A percentile compares a stretch with the other conserved stretches of the same genome.
Conservation (phyloP, 1,140 invertebrate species). For the Steinernema khuongi region DNA sequence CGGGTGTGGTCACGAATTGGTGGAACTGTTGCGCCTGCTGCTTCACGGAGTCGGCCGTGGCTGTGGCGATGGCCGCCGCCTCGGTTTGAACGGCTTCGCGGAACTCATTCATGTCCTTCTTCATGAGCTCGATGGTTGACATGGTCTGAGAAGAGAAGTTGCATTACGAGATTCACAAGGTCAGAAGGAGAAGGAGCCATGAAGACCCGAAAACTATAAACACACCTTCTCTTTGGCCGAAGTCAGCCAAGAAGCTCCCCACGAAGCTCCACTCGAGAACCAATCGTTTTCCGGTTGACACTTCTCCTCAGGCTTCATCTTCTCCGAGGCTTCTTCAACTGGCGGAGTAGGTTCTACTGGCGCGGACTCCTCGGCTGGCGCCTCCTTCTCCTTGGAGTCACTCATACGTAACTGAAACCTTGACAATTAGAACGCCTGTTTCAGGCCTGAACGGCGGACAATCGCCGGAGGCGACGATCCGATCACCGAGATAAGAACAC, state of each 20-base stretch:
- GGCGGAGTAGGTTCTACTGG: neutral
- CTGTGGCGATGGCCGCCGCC: conserved; percentile 41
- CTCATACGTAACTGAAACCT: neutral
- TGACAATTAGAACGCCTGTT: neutral
- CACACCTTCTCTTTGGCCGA: conserved; percentile 42
- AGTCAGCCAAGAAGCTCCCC: conserved; percentile 39
- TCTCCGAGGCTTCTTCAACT: neutral
- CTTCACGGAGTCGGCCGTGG: conserved; percentile 38
- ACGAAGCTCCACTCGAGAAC: conserved; percentile 16
- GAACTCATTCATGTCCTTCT: conserved; percentile 52
- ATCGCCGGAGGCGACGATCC: neutral
- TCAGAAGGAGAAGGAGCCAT: conserved; percentile 18
- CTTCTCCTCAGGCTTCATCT: neutral
- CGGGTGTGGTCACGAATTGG: conserved; percentile 41
- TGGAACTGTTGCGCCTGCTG: conserved; percentile 46
- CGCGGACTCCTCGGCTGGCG: neutral
- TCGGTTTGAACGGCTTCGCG: conserved; percentile 46
- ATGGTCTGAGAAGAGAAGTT: conserved; percentile 40
- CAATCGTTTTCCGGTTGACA: neutral
- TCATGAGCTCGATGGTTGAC: conserved; percentile 45
- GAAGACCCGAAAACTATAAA: neutral
- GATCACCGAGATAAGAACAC: neutral
- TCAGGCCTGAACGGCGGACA: neutral
- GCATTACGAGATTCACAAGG: conserved; percentile 6
- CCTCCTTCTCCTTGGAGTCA: neutral